Base-by-base conservation (phyloP, 2,113 vertebrate species). In the Clarias magur region DNA sequence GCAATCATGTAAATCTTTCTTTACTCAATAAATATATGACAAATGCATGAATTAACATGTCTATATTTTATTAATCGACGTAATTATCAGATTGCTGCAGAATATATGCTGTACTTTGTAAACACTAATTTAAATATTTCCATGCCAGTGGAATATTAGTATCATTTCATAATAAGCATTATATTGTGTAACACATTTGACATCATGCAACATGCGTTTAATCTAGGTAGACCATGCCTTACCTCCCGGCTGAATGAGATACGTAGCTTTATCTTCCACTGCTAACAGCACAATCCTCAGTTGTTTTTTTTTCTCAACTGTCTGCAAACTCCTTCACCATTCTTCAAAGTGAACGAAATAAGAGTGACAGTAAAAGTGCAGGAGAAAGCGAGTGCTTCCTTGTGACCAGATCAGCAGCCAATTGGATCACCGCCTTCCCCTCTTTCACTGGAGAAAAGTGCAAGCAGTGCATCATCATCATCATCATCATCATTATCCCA, bases 261-360 rank as follows among this genome's bases (percentile, higher is more conserved):
- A 84, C 88, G 80, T 27, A 19, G 88, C 70, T 82, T 68, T 82
- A 68, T 90, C 90, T 86, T 88, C 88, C 80, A 88, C 83, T 88
- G 91, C 89, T 91, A 91, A 89, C 91, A 89, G 82, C 90, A 89
- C 92, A 89, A 91, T 93, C 89, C 91, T 94, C 91, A 93, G 93
- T 48, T 38, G 1, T 38, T 34, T 38, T 92, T 94, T 95, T 93
- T 92, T 90, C 89, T 72, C 88, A 5, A 91, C 90, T 42, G 68
- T 78, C 25, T 21, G 87, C 93, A 25, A 80, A 85, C 30, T 15
- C 87, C 92, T 92, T 93, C 93, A 85, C 88, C 88, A 92, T 88
- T 65, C 82, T 91, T 87, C 90, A 89, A 84, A 90, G 92, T 87
- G 72, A 85, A 91, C 92, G 91, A 92, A 81, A 63, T 42, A 54